A percentile compares a stretch with the other conserved stretches of the same genome.
Evolutionary conservation across 2,113 vertebrate genomes (phyloP).

Genomic region (Bufo bufo): DNA sequence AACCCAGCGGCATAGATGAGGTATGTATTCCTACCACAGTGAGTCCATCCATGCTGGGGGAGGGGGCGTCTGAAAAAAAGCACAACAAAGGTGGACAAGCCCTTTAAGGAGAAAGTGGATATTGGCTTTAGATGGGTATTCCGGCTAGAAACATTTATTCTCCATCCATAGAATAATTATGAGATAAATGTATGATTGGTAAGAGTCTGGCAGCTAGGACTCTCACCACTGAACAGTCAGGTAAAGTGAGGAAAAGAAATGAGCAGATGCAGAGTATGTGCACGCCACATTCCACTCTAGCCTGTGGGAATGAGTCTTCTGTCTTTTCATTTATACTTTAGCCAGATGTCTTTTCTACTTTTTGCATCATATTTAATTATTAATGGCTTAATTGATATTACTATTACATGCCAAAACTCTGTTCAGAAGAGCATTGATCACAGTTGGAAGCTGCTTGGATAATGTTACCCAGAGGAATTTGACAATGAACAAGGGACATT

Average conservation of each 20-base stretch:
- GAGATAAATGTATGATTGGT: too few relatives aligned
- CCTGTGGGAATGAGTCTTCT: neutral
- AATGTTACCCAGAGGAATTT: slow-evolving; percentile 18
- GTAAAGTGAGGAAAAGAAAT: neutral
- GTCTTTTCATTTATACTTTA: neutral
- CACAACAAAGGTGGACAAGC: too few relatives aligned
- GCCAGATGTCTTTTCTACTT: slow-evolving; percentile 2
- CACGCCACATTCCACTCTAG: neutral
- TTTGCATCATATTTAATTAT: slow-evolving; percentile 36
- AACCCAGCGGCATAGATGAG: too few relatives aligned
- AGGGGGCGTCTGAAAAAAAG: too few relatives aligned
- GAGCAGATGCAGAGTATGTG: neutral
- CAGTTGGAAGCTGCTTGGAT: neutral
- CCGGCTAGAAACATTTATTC: too few relatives aligned
- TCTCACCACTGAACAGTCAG: neutral
- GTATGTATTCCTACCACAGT: too few relatives aligned
- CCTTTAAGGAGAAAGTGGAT: too few relatives aligned
- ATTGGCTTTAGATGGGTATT: too few relatives aligned
- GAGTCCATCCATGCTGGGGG: too few relatives aligned
- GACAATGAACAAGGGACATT: neutral
- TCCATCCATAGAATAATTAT: too few relatives aligned
- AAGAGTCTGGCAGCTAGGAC: neutral
- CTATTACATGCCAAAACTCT: slow-evolving; percentile 32
- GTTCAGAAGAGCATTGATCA: slow-evolving; percentile 40
- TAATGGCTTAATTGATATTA: slow-evolving; percentile 45